Percentiles rank a stretch among this genome's conserved stretches.
Evolutionary conservation across 2,113 vertebrate species (phyloP).

Genomic region (Glaucomys volans): DNA sequence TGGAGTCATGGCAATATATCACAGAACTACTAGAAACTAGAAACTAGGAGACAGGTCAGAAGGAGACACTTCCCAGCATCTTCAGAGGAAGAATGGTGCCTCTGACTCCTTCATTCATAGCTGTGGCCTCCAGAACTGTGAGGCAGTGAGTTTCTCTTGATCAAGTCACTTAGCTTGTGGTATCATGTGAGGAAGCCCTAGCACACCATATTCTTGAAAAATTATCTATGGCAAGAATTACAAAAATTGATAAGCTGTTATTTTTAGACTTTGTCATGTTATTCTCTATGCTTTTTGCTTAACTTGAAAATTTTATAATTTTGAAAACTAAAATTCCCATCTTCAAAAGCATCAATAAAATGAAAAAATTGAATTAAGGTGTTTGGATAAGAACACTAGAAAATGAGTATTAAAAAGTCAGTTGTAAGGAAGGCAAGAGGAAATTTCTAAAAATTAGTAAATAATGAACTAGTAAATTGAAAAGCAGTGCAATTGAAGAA

Average conservation of each 20-base stretch:
- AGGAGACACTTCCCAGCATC: background rate
- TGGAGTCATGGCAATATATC: background rate
- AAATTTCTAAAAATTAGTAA: background rate
- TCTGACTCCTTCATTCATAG: background rate
- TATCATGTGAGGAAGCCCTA: background rate
- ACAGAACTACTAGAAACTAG: background rate
- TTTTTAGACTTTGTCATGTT: background rate
- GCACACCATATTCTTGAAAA: background rate
- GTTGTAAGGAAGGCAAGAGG: background rate
- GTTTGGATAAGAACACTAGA: background rate
- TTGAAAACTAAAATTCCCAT: background rate
- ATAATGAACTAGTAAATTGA: background rate
- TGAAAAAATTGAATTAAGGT: background rate
- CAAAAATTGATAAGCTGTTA: background rate
- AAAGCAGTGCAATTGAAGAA: background rate
- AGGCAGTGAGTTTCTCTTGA: background rate
- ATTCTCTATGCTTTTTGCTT: background rate
- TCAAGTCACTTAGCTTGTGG: background rate
- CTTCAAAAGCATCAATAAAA: slow-evolving; percentile 27
- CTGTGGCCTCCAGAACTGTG: background rate
- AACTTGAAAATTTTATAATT: slow-evolving; percentile 3
- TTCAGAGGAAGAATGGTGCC: background rate
- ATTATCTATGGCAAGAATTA: background rate
- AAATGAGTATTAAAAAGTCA: background rate
- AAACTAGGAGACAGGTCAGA: background rate